These are phyloP conservation scores for Chelonia mydas DNA, from an alignment of 2,797 vertebrate species.

Conservation along the genomic window DNA sequence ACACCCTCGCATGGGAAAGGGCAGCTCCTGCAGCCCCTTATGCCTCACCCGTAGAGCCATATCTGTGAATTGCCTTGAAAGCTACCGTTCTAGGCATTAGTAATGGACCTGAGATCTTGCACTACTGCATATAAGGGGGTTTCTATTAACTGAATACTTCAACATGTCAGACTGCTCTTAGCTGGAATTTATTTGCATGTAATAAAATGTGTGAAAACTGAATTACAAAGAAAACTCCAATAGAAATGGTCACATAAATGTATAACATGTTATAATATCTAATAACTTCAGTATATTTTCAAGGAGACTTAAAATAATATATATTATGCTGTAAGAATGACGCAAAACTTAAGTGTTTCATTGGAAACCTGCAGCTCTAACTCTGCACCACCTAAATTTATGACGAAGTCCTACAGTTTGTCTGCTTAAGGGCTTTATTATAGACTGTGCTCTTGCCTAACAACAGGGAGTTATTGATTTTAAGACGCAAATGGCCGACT, in stretches of 20 bases:
- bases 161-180: neutral
- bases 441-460: neutral
- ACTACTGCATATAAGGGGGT: neutral
- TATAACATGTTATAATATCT: neutral
- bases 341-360: neutral
- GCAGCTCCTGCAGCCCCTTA: rapidly evolving
- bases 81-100: neutral
- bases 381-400: neutral
- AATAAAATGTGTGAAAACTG: constrained; percentile 24
- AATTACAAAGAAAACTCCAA: constrained; percentile 32
- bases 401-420: neutral
- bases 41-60: neutral
- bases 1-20: neutral
- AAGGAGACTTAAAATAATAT: neutral
- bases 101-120: constrained; percentile 1
- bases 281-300: constrained; percentile 2
- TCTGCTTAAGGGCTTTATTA: neutral
- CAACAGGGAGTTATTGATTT: neutral
- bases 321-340: neutral
- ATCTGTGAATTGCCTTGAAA: neutral
- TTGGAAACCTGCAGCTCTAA: neutral
- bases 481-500: neutral
- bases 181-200: constrained; percentile 26
- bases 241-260: neutral
- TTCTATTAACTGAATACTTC: constrained; percentile 32